A percentile compares a stretch with the other conserved stretches of the same genome.
phyloP scores from a whole-genome alignment of 2,888 invertebrate species.

The Harpalus rufipes region DNA sequence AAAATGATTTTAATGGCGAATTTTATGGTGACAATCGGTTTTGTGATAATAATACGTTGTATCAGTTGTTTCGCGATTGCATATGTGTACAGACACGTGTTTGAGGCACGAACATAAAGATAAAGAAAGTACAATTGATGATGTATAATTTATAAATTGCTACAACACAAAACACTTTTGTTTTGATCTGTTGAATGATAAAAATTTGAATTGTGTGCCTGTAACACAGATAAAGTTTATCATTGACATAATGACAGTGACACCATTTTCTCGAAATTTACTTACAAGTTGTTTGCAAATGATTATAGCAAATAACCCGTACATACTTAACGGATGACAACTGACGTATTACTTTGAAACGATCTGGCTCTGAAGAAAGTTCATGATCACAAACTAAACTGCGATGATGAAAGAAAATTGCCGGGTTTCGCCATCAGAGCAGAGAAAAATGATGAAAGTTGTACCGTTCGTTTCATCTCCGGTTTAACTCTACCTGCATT shows the following conservation, averaged over 20 bases:
- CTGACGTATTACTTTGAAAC: conserved; percentile 8
- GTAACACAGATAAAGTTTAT: conserved; percentile 21
- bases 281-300: conserved; percentile 14
- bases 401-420: conserved; percentile 46
- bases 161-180: conserved; percentile 25
- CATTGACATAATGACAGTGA: conserved; percentile 42
- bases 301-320: conserved; percentile 1
- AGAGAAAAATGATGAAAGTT: conserved; percentile 42
- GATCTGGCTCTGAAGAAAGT: conserved; percentile 18
- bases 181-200: conserved; percentile 6
- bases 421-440: conserved; percentile 35
- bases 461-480: conserved; percentile 39
- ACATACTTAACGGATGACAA: background rate
- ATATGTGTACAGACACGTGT: conserved; percentile 17
- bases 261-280: conserved; percentile 37
- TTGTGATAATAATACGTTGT: conserved; percentile 6
- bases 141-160: conserved; percentile 37
- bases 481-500: conserved; percentile 39
- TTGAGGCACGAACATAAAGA: conserved; percentile 15
- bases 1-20: background rate
- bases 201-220: conserved; percentile 13
- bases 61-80: conserved; percentile 3
- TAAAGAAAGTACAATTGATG: conserved; percentile 5
- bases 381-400: conserved; percentile 31
- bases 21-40: conserved; percentile 19